Percentiles rank a stretch among this genome's conserved stretches.
Evolutionary conservation across 2,113 vertebrate species (phyloP).

Genomic region (Callochromis pleurospilus): DNA sequence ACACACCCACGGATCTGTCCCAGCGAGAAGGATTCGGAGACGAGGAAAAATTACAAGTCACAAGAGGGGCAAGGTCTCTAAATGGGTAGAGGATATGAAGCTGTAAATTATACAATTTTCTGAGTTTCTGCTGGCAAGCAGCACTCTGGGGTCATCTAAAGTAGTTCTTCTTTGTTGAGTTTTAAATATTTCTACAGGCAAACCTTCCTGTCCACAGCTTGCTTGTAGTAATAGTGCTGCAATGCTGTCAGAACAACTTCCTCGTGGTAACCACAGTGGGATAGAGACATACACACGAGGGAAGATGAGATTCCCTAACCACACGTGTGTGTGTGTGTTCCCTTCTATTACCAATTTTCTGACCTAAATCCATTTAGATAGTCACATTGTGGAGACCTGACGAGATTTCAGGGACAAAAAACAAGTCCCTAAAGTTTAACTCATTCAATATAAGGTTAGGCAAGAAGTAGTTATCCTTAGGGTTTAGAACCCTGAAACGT

Average conservation of each 20-base stretch:
- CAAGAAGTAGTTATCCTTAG: background rate
- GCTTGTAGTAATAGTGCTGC: background rate
- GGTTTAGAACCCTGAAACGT: background rate
- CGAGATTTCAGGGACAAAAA: background rate
- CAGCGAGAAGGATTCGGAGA: background rate
- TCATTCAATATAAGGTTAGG: background rate
- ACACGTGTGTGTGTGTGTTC: background rate
- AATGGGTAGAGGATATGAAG: background rate
- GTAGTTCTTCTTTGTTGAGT: slow-evolving; percentile 22
- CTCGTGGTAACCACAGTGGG: slow-evolving; percentile 15
- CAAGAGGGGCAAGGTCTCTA: background rate
- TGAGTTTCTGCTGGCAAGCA: background rate
- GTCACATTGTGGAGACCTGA: background rate
- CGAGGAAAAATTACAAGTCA: background rate
- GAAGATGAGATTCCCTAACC: background rate
- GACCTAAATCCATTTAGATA: background rate
- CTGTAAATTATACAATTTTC: slow-evolving; percentile 4
- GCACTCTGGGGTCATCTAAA: slow-evolving; percentile 9
- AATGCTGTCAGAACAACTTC: slow-evolving; percentile 19
- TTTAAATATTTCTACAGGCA: slow-evolving; percentile 22
- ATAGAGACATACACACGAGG: background rate
- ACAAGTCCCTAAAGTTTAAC: background rate
- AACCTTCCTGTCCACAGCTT: background rate
- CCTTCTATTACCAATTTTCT: background rate
- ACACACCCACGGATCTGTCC: slow-evolving; percentile 12